These are phyloP conservation scores for Cylindroiulus punctatus DNA, from an alignment of 2,888 invertebrate genomes.

Conservation along the genomic window DNA sequence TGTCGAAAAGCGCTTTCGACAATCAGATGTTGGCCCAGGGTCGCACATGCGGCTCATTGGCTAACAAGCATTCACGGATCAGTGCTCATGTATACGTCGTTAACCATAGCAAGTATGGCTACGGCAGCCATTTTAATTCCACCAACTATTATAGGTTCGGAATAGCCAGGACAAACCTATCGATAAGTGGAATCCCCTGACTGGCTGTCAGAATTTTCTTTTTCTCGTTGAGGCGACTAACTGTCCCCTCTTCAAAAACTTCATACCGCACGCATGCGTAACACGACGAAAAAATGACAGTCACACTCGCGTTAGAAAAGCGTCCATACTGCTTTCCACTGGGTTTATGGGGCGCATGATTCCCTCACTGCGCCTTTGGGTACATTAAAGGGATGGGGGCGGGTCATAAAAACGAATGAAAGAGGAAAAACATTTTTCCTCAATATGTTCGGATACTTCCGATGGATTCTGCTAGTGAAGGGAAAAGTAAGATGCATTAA, in stretches of 20 bases:
- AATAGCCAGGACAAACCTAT: too few species aligned
- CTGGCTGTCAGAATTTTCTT: too few species aligned
- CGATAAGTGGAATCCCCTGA: too few species aligned
- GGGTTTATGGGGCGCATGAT: conserved; percentile 12
- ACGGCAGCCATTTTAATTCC: too few species aligned
- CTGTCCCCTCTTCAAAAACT: too few species aligned
- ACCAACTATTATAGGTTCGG: too few species aligned
- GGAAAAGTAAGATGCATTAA: not conserved
- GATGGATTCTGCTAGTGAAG: not conserved
- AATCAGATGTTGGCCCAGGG: too few species aligned
- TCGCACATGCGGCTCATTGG: too few species aligned
- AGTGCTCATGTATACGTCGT: too few species aligned
- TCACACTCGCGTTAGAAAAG: not conserved
- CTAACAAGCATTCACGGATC: too few species aligned
- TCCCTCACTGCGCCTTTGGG: not conserved
- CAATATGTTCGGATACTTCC: not conserved
- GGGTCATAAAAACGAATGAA: not conserved
- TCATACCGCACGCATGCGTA: not conserved
- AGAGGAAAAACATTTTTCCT: conserved; percentile 24
- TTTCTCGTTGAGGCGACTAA: too few species aligned
- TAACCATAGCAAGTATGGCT: not conserved
- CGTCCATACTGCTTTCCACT: not conserved
- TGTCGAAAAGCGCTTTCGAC: too few species aligned
- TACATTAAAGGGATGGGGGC: conserved; percentile 21
- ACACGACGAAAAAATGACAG: not conserved